Evolutionary conservation across 2,888 invertebrate species (phyloP).

Genomic region (Drosophila longiperda): DNA sequence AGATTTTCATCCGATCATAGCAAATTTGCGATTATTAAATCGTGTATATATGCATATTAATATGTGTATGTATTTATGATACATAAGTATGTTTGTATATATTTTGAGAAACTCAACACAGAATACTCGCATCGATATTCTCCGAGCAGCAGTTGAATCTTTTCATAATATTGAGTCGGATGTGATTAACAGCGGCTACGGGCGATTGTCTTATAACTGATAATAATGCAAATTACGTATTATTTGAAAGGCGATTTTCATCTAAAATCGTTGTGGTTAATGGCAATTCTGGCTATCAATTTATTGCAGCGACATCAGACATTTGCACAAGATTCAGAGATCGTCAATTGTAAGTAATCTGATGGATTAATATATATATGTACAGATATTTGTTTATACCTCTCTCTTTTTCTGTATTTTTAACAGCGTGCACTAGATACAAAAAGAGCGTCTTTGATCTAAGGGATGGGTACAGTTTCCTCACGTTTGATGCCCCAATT

Average conservation of each 20-base stretch:
- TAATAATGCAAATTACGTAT: slow-evolving; percentile 16
- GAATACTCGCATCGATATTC: neutral
- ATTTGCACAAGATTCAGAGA: slow-evolving; percentile 50
- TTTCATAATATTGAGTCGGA: slow-evolving; percentile 7
- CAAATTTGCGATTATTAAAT: neutral
- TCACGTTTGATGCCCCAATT: slow-evolving; percentile 43
- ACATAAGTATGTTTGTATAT: neutral
- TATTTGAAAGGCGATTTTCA: slow-evolving; percentile 8
- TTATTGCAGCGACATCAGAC: neutral
- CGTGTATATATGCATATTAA: neutral
- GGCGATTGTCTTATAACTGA: neutral
- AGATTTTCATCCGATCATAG: slow-evolving; percentile 38
- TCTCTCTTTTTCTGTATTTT: neutral
- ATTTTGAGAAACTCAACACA: slow-evolving; percentile 18
- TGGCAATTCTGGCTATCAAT: slow-evolving; percentile 3
- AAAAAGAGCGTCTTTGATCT: slow-evolving; percentile 68
- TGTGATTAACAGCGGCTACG: slow-evolving; percentile 1
- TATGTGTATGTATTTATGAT: neutral
- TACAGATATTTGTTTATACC: neutral
- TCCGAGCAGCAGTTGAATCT: slow-evolving; percentile 6
- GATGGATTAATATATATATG: neutral
- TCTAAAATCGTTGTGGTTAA: neutral
- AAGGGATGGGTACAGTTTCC: slow-evolving; percentile 54
- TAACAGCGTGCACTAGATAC: slow-evolving; percentile 57
- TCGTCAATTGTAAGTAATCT: slow-evolving; percentile 46